A percentile compares a stretch with the other conserved stretches of the same genome.
Evolutionary conservation across 2,797 vertebrate species (phyloP).

Genomic region (Poeciliopsis gracilis): DNA sequence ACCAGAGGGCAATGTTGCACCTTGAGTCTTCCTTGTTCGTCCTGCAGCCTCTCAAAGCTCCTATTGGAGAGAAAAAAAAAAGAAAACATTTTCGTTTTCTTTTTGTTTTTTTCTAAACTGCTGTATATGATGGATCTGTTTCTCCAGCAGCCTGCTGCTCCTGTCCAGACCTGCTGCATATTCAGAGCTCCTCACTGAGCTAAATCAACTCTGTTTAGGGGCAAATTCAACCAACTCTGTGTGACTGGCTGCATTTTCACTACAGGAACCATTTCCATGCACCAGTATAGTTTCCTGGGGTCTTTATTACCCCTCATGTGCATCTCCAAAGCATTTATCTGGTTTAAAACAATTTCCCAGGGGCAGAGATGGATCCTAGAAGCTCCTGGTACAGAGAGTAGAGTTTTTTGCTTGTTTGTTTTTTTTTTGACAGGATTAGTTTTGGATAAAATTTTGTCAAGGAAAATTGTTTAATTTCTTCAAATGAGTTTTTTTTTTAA

Average conservation of each 20-base stretch:
- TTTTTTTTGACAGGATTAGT: not conserved
- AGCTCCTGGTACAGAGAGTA: not conserved
- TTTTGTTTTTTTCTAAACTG: not conserved
- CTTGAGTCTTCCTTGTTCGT: not conserved
- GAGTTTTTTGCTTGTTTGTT: too few species aligned
- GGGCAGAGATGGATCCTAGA: not conserved
- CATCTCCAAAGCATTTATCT: not conserved
- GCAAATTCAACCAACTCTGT: not conserved
- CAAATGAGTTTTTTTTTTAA: not conserved
- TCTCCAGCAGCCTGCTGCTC: not conserved
- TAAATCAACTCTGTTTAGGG: not conserved
- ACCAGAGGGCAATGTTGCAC: conserved; percentile 57
- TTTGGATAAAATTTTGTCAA: not conserved
- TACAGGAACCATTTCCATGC: not conserved
- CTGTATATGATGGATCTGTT: conserved; percentile 12
- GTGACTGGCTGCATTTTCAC: not conserved
- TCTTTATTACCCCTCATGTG: not conserved
- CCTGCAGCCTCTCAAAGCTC: too few species aligned
- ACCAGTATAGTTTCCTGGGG: not conserved
- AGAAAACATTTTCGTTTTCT: not conserved
- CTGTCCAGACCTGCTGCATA: conserved; percentile 1
- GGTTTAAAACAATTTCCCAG: not conserved
- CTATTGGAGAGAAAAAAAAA: not conserved
- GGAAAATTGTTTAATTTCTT: not conserved
- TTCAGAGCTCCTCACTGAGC: conserved; percentile 5